phyloP scores from a whole-genome alignment of 2,888 invertebrate species.

The Drosophila siamana region DNA sequence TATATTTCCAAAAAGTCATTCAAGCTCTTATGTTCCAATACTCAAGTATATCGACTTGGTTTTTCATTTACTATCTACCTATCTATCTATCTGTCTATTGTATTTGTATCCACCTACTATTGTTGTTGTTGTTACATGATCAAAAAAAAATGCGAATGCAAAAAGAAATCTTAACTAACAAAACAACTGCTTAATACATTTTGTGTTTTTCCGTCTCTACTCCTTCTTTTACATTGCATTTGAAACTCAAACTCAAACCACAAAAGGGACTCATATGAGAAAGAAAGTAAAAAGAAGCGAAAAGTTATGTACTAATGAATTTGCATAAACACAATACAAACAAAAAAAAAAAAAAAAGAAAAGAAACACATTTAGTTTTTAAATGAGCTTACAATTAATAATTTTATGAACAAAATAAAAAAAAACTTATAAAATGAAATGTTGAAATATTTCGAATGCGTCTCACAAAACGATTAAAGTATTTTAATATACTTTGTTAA shows the following conservation, averaged over 20 bases:
- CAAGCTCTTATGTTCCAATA: slow-evolving; percentile 1
- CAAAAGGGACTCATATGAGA: slow-evolving; percentile 84
- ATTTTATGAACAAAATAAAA: background rate
- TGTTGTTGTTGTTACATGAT: slow-evolving; percentile 26
- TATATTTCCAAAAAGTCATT: background rate
- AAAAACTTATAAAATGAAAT: slow-evolving; percentile 39
- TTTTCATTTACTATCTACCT: slow-evolving; percentile 4
- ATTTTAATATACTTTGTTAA: slow-evolving; percentile 50
- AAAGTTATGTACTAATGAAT: slow-evolving; percentile 78
- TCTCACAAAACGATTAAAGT: slow-evolving; percentile 42
- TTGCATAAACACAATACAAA: slow-evolving; percentile 30
- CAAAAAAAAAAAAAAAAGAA: background rate
- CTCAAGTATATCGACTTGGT: slow-evolving; percentile 9
- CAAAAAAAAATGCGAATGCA: slow-evolving; percentile 16
- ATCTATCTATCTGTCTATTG: background rate
- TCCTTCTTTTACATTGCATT: slow-evolving; percentile 84
- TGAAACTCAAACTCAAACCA: slow-evolving; percentile 59
- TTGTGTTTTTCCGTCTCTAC: slow-evolving; percentile 83
- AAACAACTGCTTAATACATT: slow-evolving; percentile 83
- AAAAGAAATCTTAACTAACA: slow-evolving; percentile 61
- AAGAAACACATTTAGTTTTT: slow-evolving; percentile 61
- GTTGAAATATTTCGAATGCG: slow-evolving; percentile 67
- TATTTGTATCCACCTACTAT: slow-evolving; percentile 5
- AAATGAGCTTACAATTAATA: slow-evolving; percentile 52
- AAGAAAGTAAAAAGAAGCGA: slow-evolving; percentile 84